Evolutionary conservation across 2,888 invertebrate species (phyloP), one percentile per base, ranked within the genome.

Genomic region (Panzeria rudis): DNA sequence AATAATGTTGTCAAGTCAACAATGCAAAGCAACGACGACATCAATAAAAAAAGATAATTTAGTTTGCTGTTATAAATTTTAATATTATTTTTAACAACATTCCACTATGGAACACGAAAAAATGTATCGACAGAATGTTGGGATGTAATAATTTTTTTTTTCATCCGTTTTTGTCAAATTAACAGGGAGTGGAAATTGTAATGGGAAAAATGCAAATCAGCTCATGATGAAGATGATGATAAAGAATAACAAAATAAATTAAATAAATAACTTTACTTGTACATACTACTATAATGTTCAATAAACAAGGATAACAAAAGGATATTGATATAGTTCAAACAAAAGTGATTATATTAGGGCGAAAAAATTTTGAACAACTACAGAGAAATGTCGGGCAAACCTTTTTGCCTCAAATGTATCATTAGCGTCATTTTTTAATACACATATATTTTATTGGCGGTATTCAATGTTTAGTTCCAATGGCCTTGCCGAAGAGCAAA

Each of bases 121-220:
- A 25, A 25, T 64, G 69, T 80, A 81, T 84, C 72, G 72, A 81
- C 71, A 76, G 35, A 54, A 80, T 59, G 20, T 35, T 17, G 32
- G 59, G 59, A 77, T 78, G 72, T 38, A 41, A 78, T 52, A 76
- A 61, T 20, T 25, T 61, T 54, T 9, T 11, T 52, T 3, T 38
- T 68, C n/a, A 50, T 88, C 88, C 17, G 3, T 3, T 75, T 50
- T 11, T 41, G 15, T 64, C 83, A 87, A 90, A 90, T 89, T 90
- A 88, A 90, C 61, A 73, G 52, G 80, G 61, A 84, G 59, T 61
- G 59, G 59, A 75, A 68, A 62, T 61, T 69, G 69, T 41, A 71
- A 73, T 90, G 89, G 88, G 88, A 87, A 87, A 89, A 89, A 90
- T 91, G 91, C 90, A 90, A 90, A 90, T 90, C 88, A 89, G 87